Evolutionary conservation across 2,113 vertebrate species (phyloP).

Genomic region (Daphoenositta chrysoptera): DNA sequence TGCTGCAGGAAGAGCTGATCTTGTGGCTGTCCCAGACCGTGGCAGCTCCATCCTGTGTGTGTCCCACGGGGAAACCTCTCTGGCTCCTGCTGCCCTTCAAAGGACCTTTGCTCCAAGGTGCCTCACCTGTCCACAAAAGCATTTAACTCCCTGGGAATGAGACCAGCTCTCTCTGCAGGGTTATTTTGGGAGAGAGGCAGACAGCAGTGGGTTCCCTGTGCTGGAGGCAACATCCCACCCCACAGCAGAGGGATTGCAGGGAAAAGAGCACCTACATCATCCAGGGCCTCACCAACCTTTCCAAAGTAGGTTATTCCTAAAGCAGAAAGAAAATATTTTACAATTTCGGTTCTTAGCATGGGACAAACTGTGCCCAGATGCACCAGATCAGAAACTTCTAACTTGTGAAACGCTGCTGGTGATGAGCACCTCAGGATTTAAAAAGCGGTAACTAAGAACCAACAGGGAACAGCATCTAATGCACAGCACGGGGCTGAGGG

Average conservation of each 20-base stretch:
- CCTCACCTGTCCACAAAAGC: background rate
- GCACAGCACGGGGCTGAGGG: background rate
- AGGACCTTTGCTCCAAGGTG: background rate
- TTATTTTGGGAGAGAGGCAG: accelerated
- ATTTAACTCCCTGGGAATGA: background rate
- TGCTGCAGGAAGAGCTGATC: background rate
- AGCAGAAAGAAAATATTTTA: background rate
- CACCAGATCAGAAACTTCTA: background rate
- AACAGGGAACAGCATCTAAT: background rate
- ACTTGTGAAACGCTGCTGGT: accelerated
- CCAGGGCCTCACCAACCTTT: background rate
- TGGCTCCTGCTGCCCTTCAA: background rate
- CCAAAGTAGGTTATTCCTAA: background rate
- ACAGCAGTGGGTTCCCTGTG: background rate
- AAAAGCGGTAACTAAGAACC: background rate
- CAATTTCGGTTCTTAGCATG: background rate
- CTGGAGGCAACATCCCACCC: background rate
- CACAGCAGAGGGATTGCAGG: background rate
- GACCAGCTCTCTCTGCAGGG: background rate
- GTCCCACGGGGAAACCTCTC: background rate
- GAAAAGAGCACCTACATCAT: background rate
- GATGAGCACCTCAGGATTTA: background rate
- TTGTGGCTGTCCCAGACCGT: background rate
- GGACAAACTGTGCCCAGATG: background rate
- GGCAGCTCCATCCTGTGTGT: background rate